A percentile compares a stretch with the other conserved stretches of the same genome.
Conservation (phyloP, 2,888 invertebrate genomes). For the Amphipyra tragopoginis region DNA sequence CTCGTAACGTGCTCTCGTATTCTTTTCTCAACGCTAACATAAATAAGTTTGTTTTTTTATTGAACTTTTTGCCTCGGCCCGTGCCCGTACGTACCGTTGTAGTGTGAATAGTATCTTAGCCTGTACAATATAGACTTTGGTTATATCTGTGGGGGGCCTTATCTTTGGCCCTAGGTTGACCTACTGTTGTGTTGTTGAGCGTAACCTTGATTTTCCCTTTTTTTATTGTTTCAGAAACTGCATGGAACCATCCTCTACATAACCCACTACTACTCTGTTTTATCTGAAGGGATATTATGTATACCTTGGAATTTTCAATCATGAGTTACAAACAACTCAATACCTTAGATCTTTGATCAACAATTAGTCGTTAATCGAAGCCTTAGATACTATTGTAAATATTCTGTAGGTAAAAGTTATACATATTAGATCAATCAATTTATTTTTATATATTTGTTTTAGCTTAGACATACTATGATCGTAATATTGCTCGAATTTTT, state of each 20-base stretch:
- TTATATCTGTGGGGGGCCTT: too few species aligned
- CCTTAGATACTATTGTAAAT: slow-evolving; percentile 6
- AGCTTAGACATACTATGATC: slow-evolving; percentile 15
- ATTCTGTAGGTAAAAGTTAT: neutral
- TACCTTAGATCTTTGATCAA: neutral
- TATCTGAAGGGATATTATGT: slow-evolving; percentile 97
- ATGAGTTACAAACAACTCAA: slow-evolving; percentile 23
- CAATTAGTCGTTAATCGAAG: too few species aligned
- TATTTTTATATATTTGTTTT: slow-evolving; percentile 1
- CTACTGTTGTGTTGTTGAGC: neutral
- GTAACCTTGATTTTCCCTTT: too few species aligned
- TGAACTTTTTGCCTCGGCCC: too few species aligned
- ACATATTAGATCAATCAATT: neutral
- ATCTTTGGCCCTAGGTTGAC: neutral
- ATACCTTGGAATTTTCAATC: slow-evolving; percentile 97
- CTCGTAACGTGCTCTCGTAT: too few species aligned
- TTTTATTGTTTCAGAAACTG: slow-evolving; percentile 85
- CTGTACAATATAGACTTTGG: too few species aligned
- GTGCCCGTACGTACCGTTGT: too few species aligned
- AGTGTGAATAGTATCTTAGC: too few species aligned
- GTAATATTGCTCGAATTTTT: slow-evolving; percentile 11
- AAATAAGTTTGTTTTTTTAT: too few species aligned
- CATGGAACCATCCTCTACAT: slow-evolving; percentile 93
- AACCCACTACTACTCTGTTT: slow-evolving; percentile 97
- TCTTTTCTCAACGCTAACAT: too few species aligned